Percentiles rank a stretch among this genome's conserved stretches.
These are phyloP conservation scores for Caenorhabditis zanzibari DNA, from an alignment of 2,888 invertebrate species.

Conservation along the genomic window DNA sequence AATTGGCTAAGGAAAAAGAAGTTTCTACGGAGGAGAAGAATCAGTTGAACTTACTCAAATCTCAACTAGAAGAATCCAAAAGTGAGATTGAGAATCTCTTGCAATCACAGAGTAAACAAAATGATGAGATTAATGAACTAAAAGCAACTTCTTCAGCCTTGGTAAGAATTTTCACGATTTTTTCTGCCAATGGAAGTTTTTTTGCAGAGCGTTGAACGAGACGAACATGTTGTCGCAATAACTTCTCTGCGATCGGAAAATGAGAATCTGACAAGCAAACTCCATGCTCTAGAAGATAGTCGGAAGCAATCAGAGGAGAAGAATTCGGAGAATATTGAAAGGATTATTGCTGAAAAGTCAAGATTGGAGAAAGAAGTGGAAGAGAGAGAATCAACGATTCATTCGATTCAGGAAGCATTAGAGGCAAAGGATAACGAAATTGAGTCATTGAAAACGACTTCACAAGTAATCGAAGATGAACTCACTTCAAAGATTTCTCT, in stretches of 20 bases:
- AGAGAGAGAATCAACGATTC: conserved; percentile 45
- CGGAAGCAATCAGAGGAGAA: conserved; percentile 38
- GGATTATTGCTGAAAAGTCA: conserved; percentile 44
- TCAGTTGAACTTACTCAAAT: conserved; percentile 37
- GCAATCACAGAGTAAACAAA: conserved; percentile 28
- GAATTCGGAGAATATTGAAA: conserved; percentile 32
- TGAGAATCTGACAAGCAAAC: conserved; percentile 30
- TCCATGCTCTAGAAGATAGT: conserved; percentile 34
- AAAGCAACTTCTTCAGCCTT: conserved; percentile 2
- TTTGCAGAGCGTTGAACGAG: conserved; percentile 47
- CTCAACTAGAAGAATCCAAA: conserved; percentile 44
- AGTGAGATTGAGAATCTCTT: conserved; percentile 39
- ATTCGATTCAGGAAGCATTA: conserved; percentile 43
- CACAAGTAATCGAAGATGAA: conserved; percentile 45
- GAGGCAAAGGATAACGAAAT: conserved; percentile 56
- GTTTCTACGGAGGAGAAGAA: not conserved
- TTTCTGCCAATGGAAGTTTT: not conserved
- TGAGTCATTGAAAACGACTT: conserved; percentile 28
- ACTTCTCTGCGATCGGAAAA: conserved; percentile 25
- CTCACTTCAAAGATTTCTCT: conserved; percentile 42
- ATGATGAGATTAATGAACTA: conserved; percentile 33
- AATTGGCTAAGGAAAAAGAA: conserved; percentile 60
- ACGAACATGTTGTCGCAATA: conserved; percentile 12
- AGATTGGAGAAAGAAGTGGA: conserved; percentile 40
- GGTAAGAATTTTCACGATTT: conserved; percentile 25